These are phyloP conservation scores for Hiodon alosoides DNA, from an alignment of 2,113 vertebrate genomes.

Conservation along the genomic window DNA sequence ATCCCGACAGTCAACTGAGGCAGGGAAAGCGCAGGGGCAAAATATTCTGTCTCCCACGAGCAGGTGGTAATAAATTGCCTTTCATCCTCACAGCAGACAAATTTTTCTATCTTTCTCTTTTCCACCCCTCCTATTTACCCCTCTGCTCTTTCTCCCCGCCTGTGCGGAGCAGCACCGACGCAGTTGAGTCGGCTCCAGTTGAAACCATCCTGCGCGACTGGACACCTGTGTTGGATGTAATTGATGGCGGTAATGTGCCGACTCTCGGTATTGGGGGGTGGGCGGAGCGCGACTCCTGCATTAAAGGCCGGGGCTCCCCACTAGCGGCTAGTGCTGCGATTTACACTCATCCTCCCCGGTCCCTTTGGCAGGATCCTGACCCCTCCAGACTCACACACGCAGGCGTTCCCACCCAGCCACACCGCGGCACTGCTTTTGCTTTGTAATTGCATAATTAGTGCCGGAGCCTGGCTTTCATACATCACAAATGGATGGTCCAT, in stretches of 20 bases:
- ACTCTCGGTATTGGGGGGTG: no score
- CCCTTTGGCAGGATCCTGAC: background rate
- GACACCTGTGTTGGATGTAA: background rate
- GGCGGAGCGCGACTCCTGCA: no score
- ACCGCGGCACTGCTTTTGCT: constrained; percentile 82
- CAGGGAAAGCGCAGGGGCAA: constrained; percentile 63
- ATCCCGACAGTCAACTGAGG: constrained; percentile 69
- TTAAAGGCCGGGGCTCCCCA: background rate
- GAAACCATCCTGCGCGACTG: background rate
- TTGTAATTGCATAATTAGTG: constrained; percentile 99
- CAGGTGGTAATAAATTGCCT: constrained; percentile 77
- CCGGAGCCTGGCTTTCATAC: constrained; percentile 86
- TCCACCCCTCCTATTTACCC: background rate
- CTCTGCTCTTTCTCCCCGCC: background rate
- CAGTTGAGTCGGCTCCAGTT: no score
- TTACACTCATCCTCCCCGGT: constrained; percentile 6
- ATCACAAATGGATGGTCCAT: constrained; percentile 74
- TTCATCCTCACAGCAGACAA: constrained; percentile 67
- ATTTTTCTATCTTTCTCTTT: constrained; percentile 69
- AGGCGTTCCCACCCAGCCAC: constrained; percentile 62
- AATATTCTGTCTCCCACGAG: constrained; percentile 70
- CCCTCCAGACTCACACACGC: background rate
- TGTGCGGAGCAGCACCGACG: background rate
- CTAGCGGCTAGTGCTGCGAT: background rate
- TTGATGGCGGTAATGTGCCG: background rate